A percentile compares a stretch with the other conserved stretches of the same genome.
Evolutionary conservation across 2,797 vertebrate genomes (phyloP).

Genomic region (Psittacula echo): DNA sequence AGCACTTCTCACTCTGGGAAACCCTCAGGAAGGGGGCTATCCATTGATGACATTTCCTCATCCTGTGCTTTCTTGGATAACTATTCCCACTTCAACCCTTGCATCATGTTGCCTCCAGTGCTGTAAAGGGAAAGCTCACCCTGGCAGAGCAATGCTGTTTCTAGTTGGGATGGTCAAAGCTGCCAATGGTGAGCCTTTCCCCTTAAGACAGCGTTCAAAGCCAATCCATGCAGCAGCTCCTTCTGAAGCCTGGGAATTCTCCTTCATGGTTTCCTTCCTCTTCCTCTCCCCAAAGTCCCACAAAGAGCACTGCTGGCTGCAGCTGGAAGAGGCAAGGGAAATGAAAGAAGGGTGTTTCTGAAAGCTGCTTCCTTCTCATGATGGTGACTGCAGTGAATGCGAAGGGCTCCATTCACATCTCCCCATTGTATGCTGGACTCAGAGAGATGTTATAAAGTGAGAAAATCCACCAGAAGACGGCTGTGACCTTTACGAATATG

Average conservation of each 20-base stretch:
- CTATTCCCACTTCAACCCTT: background rate
- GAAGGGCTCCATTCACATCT: background rate
- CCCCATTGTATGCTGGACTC: background rate
- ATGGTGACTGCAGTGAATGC: background rate
- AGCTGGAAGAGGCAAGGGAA: background rate
- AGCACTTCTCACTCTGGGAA: background rate
- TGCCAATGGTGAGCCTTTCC: background rate
- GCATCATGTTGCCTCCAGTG: rapidly evolving
- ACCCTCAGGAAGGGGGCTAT: background rate
- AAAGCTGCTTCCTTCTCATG: background rate
- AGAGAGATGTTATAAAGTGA: background rate
- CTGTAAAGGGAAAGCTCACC: background rate
- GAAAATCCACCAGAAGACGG: background rate
- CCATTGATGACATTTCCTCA: background rate
- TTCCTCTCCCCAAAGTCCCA: background rate
- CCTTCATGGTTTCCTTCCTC: background rate
- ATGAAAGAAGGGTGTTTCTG: background rate
- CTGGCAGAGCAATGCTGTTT: background rate
- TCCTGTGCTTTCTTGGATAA: background rate
- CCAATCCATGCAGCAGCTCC: background rate
- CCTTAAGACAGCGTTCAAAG: rapidly evolving
- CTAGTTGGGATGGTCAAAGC: background rate
- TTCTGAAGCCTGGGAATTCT: background rate
- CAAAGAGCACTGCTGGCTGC: background rate
- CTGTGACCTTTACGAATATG: rapidly evolving